A percentile compares a stretch with the other conserved stretches of the same genome.
phyloP scores from a whole-genome alignment of 1,140 invertebrate genomes.

The Microplitis mediator region DNA sequence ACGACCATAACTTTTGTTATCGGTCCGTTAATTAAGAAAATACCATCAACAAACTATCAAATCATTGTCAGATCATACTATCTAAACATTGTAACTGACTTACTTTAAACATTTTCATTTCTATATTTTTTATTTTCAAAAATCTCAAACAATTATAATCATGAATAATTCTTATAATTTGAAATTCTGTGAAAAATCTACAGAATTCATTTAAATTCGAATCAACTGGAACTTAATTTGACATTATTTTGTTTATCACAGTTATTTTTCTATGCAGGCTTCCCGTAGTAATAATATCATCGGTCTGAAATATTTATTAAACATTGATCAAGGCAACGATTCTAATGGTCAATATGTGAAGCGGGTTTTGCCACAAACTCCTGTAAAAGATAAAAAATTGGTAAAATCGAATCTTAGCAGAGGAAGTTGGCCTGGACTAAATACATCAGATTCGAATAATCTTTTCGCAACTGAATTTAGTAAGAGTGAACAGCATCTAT shows the following conservation, averaged over 20 bases:
- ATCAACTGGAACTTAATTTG: too few species aligned
- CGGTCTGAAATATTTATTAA: constrained; percentile 56
- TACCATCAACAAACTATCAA: too few species aligned
- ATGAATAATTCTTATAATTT: too few species aligned
- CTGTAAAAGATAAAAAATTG: constrained; percentile 73
- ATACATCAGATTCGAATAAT: constrained; percentile 60
- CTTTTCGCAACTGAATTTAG: constrained; percentile 76
- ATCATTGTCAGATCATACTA: too few species aligned
- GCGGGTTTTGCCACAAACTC: constrained; percentile 70
- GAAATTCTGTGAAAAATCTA: too few species aligned
- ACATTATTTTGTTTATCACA: neutral
- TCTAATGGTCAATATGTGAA: constrained; percentile 56
- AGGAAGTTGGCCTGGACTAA: constrained; percentile 83
- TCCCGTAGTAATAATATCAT: constrained; percentile 47
- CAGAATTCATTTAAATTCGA: too few species aligned
- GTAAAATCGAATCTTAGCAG: constrained; percentile 77
- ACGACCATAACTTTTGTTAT: too few species aligned
- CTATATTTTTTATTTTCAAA: too few species aligned
- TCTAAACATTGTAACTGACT: too few species aligned
- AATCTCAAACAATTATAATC: too few species aligned
- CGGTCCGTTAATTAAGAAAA: too few species aligned
- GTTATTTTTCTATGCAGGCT: constrained; percentile 12
- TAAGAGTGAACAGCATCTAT: constrained; percentile 81
- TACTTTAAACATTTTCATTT: too few species aligned
- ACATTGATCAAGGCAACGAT: constrained; percentile 40